phyloP scores from a whole-genome alignment of 35 echinoderm and acorn worm species.

The Ptychodera flava region DNA sequence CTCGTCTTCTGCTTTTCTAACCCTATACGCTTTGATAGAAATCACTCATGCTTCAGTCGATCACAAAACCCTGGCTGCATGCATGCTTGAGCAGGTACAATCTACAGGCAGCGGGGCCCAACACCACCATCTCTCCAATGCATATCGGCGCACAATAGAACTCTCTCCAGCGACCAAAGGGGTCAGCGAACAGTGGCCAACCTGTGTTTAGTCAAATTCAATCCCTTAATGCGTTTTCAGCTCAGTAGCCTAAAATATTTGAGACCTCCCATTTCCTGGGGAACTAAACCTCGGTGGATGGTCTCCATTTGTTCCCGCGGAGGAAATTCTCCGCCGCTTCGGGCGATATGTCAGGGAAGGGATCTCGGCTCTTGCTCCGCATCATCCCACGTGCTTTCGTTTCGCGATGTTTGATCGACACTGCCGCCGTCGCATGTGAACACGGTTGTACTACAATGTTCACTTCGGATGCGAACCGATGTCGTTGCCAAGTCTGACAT shows the following conservation, averaged over 20 bases:
- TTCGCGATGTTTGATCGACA: no score
- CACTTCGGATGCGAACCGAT: no score
- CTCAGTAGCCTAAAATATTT: background rate
- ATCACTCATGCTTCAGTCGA: background rate
- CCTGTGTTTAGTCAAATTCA: background rate
- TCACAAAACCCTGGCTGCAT: background rate
- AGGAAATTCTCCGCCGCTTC: no score
- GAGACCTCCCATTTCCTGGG: background rate
- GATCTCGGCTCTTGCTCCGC: no score
- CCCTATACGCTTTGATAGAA: background rate
- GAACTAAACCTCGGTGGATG: background rate
- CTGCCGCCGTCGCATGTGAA: no score
- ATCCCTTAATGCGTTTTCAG: background rate
- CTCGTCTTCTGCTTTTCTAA: background rate
- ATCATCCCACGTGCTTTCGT: no score
- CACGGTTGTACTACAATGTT: no score
- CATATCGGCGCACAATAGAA: background rate
- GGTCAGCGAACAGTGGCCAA: background rate
- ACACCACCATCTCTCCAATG: background rate
- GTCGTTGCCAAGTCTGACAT: no score
- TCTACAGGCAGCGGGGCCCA: background rate
- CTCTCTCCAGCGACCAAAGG: background rate
- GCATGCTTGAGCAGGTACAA: background rate
- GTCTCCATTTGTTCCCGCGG: no score
- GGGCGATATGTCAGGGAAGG: no score